Evolutionary conservation across 2,888 invertebrate genomes (phyloP).

Genomic region (Oasisia sp.): DNA sequence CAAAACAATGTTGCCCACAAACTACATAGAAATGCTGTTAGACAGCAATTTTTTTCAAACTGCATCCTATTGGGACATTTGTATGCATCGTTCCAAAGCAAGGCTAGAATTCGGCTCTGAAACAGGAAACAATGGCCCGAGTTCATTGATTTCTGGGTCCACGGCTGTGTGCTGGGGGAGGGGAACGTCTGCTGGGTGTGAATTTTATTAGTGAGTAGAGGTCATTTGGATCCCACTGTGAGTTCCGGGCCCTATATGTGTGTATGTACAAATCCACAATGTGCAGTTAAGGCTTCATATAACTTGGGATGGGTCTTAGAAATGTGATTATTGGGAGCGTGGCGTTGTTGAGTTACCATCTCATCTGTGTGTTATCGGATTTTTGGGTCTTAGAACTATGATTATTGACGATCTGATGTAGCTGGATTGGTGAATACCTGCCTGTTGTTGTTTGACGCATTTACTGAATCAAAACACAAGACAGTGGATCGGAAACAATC

Average conservation of each 20-base stretch:
- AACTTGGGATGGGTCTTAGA: background rate
- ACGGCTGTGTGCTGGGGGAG: background rate
- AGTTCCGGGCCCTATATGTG: background rate
- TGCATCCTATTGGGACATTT: background rate
- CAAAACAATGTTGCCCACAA: no score
- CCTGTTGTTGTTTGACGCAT: background rate
- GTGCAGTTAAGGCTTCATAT: background rate
- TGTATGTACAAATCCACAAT: background rate
- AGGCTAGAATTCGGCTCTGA: background rate
- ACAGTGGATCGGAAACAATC: background rate
- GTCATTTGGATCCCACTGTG: background rate
- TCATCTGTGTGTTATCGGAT: no score
- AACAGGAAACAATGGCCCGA: background rate
- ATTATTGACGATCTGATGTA: background rate
- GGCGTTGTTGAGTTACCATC: no score
- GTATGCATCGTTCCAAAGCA: background rate
- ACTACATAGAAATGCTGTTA: background rate
- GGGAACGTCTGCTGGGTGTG: background rate
- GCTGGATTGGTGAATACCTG: background rate
- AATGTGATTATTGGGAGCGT: background rate
- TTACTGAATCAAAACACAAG: background rate
- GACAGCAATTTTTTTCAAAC: background rate
- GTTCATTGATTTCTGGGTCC: constrained; percentile 17
- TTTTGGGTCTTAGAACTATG: background rate
- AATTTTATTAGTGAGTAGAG: constrained; percentile 5